Base-by-base conservation (phyloP, 1,140 invertebrate genomes). In the Drosophila aff. region DNA sequence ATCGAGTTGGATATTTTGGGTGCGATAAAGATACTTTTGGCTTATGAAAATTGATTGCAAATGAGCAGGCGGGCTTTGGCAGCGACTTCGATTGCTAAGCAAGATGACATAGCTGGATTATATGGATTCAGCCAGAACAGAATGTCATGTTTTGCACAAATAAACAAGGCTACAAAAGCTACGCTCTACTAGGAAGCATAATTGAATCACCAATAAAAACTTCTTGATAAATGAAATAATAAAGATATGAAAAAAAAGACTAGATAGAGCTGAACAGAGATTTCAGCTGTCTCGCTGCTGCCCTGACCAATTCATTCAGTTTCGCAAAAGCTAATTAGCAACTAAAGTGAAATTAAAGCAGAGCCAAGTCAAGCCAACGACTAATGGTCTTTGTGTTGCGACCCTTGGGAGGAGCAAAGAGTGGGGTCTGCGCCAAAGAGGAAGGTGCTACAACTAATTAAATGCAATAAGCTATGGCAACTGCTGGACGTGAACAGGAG, bases 261-360 rank as follows among this genome's bases (percentile, higher is more conserved):
- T 43, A 31, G 43, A 63, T 26, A 66, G 52, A 21, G 18, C 4
- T 49, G 36, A 53, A 8, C 47, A 26, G 67, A 59, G 66, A 73
- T 73, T 73, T 73, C 66, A 59, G 52, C 40, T 60, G 52, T 60
- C 67, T 49, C 43, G 44, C 72, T 82, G 80, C 53, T 55, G 33
- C 52, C 52, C 73, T 53, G 71, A 79, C 76, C 78, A 89, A 89
- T 89, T 89, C 79, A 81, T 85, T 86, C 77, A 81, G 67, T 91
- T 82, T 85, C 62, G 63, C 65, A 63, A 81, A 91, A 90, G 63
- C 86, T 90, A 90, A 90, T 90, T 90, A 90, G 86, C 86, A 90
- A 90, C 82, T 90, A 86, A 91, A 91, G 79, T 82, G 81, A 91
- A 90, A 90, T 91, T 91, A 91, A 85, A 86, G 86, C 87, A 86